Evolutionary conservation across 2,113 vertebrate genomes (phyloP).

Genomic region (Gulo gulo): DNA sequence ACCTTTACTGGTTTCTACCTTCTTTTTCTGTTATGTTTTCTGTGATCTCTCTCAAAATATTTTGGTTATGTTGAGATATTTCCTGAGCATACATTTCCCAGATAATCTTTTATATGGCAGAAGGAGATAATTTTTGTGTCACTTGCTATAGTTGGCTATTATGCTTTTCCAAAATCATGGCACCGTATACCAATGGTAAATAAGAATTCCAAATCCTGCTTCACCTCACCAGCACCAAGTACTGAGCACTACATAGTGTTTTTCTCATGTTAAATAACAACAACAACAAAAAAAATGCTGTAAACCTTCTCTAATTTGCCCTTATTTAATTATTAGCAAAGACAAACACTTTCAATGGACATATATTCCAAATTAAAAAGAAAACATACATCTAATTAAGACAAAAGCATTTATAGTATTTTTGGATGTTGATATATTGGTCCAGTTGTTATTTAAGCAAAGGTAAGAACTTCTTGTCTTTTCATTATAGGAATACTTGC

Average conservation of each 20-base stretch:
- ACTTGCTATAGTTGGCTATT: not conserved
- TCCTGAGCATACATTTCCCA: not conserved
- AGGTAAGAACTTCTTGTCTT: not conserved
- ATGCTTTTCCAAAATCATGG: not conserved
- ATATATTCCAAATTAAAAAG: not conserved
- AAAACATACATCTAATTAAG: not conserved
- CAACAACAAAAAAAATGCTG: not conserved
- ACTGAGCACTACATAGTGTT: not conserved
- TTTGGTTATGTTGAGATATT: slow-evolving; percentile 1
- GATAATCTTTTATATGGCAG: not conserved
- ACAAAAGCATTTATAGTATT: not conserved
- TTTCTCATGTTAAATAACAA: not conserved
- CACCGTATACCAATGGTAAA: not conserved
- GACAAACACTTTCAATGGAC: not conserved
- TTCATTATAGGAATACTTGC: not conserved
- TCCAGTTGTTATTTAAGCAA: not conserved
- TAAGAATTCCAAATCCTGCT: not conserved
- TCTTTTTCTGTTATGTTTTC: not conserved
- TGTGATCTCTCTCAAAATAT: not conserved
- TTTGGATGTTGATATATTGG: not conserved
- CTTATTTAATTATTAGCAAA: not conserved
- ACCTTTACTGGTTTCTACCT: not conserved
- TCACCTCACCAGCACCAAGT: not conserved
- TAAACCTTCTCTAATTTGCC: not conserved
- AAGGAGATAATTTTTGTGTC: not conserved